phyloP scores from a whole-genome alignment of 2,797 vertebrate genomes.

The Sebastes jordani region DNA sequence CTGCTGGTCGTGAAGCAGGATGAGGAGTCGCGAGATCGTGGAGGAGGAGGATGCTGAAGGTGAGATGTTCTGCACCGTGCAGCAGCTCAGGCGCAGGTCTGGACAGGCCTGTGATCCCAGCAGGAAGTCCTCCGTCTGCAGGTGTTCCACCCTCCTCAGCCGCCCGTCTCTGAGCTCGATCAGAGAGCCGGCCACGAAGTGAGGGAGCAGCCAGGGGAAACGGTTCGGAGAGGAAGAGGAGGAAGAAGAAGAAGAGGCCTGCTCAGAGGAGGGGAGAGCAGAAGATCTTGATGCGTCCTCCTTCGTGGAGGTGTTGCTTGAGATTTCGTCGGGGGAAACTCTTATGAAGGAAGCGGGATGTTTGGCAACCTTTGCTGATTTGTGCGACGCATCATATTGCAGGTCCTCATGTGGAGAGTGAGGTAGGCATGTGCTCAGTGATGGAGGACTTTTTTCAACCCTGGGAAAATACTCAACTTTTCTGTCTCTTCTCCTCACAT shows the following conservation, averaged over 20 bases:
- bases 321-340: background rate
- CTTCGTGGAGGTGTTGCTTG: constrained; percentile 13
- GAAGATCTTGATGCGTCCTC: constrained; percentile 1
- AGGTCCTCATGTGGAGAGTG: constrained; percentile 21
- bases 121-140: constrained; percentile 83
- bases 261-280: background rate
- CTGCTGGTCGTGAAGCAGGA: constrained; percentile 77
- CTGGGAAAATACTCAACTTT: constrained; percentile 15
- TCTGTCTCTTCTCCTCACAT: constrained; percentile 52
- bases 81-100: constrained; percentile 79
- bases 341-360: constrained; percentile 7
- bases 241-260: background rate
- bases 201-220: constrained; percentile 75
- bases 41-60: constrained; percentile 57
- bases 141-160: constrained; percentile 80
- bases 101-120: constrained; percentile 76
- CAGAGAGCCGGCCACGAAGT: constrained; percentile 80
- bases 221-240: constrained; percentile 35
- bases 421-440: constrained; percentile 31
- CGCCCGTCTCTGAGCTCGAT: constrained; percentile 81
- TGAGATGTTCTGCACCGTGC: constrained; percentile 80
- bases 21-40: constrained; percentile 71
- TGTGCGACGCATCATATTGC: constrained; percentile 18
- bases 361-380: constrained; percentile 13
- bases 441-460: constrained; percentile 25